Conservation (phyloP, 2,797 vertebrate genomes). For the Manis crassicaudata region DNA sequence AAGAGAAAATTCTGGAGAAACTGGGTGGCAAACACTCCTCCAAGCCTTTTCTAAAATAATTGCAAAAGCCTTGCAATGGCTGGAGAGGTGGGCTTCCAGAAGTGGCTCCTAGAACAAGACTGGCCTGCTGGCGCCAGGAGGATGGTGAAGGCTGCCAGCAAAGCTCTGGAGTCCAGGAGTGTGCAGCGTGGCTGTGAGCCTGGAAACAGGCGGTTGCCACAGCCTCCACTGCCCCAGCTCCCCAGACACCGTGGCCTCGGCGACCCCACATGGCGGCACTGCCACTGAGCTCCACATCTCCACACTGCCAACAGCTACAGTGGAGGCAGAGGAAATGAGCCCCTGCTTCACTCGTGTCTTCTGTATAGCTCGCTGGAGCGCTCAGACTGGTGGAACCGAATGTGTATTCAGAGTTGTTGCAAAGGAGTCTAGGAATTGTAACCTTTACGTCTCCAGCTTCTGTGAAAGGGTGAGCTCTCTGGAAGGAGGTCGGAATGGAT, state of each 20-base stretch:
- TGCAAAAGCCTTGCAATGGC: neutral
- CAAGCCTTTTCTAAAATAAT: neutral
- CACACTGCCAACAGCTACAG: neutral
- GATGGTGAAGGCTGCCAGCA: too few species aligned
- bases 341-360: neutral
- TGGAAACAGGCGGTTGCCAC: neutral
- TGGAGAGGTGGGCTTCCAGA: neutral
- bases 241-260: neutral
- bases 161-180: neutral
- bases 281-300: neutral
- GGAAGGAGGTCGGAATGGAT: neutral
- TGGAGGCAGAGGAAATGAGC: neutral
- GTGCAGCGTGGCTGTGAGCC: neutral
- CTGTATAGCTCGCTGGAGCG: neutral
- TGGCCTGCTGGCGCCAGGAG: neutral
- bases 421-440: neutral
- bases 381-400: neutral
- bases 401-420: neutral
- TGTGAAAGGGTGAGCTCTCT: neutral
- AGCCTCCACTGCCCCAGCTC: neutral
- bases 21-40: neutral
- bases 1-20: neutral
- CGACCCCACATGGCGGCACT: neutral
- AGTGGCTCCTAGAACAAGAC: neutral
- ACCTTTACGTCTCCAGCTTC: neutral